Base-by-base conservation (phyloP, 2,888 invertebrate species). In the Andrena dorsata region DNA sequence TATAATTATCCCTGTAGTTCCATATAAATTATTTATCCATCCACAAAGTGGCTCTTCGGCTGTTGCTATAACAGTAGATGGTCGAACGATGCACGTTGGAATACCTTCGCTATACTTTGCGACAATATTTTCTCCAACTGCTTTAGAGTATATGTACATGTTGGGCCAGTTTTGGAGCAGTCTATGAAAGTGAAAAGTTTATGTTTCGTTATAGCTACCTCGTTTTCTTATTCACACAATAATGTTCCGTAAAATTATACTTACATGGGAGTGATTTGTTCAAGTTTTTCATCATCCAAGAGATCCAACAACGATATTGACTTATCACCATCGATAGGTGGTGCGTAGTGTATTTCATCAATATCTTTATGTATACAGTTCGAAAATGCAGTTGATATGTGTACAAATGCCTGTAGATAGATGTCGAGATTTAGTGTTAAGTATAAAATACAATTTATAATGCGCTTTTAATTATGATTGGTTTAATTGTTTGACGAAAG, bases 101-200 rank as follows among this genome's bases (percentile, higher is more conserved):
- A 97, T 90, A 16, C 94, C 94, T 5, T 92, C 89, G 0, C 95
- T 94, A 88, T 96, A 95, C 73, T 94, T 94, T 32, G 95, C 92
- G 0, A 97, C 94, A 3, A 95, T 89, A 70, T 95, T 95, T 90
- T 97, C 97, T 0, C 96, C 96, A 20, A 97, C 90, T 6, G 96
- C 96, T 93, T 97, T 97, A 0, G 97, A 96, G 91, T 95, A 96
- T 0, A 96, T 95, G 92, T 97, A 97, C 0, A 96, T 96, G 92
- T 97, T 97, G 0, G 97, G 97, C 93, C 96, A 96, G 30, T 93
- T 92, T 0, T 93, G 94, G 4, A 95, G 84, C 20, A 95, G 83
- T 47, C 80, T 80, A n/a, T 28, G 20, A 69, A 49, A 16, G 20
- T 2, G 20, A 41, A 58, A 10, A 51, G 53, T 30, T 28, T 61